These are phyloP conservation scores for Elysia chlorotica DNA, from an alignment of 1,140 invertebrate genomes.

Conservation along the genomic window DNA sequence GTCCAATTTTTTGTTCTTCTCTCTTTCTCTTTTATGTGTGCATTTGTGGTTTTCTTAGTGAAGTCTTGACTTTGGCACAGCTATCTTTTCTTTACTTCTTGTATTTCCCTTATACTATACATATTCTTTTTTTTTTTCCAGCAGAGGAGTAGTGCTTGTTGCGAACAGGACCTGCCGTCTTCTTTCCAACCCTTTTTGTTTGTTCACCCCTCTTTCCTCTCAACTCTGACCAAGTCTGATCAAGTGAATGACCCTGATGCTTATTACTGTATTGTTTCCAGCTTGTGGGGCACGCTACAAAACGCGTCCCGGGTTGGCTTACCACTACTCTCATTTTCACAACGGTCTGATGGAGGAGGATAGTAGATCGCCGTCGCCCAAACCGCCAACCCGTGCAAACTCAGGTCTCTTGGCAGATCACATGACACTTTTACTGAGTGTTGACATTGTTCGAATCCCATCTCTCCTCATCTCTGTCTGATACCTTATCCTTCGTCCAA, in stretches of 20 bases:
- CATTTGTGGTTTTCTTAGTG: neutral
- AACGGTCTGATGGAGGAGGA: conserved; percentile 64
- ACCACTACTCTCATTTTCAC: conserved; percentile 96
- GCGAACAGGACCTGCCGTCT: no score
- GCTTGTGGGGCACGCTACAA: conserved; percentile 97
- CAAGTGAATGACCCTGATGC: neutral
- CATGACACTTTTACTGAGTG: no score
- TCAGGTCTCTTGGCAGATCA: no score
- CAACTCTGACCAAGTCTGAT: conserved; percentile 14
- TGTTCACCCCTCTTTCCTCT: conserved; percentile 1
- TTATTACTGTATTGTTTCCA: conserved; percentile 62
- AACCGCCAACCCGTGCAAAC: conserved; percentile 36
- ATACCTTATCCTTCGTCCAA: no score
- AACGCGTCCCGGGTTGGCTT: conserved; percentile 92
- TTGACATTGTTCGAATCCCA: no score
- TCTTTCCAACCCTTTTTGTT: no score
- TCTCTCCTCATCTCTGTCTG: no score
- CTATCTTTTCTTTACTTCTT: no score
- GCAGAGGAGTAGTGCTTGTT: no score
- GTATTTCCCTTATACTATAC: no score
- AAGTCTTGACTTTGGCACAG: no score
- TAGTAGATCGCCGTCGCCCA: conserved; percentile 59
- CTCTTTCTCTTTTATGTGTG: neutral
- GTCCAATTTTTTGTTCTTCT: neutral
- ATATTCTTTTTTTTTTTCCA: no score